A percentile compares a stretch with the other conserved stretches of the same genome.
These are phyloP conservation scores for Dipodomys stephensi DNA, from an alignment of 2,113 vertebrate genomes.

Conservation along the genomic window DNA sequence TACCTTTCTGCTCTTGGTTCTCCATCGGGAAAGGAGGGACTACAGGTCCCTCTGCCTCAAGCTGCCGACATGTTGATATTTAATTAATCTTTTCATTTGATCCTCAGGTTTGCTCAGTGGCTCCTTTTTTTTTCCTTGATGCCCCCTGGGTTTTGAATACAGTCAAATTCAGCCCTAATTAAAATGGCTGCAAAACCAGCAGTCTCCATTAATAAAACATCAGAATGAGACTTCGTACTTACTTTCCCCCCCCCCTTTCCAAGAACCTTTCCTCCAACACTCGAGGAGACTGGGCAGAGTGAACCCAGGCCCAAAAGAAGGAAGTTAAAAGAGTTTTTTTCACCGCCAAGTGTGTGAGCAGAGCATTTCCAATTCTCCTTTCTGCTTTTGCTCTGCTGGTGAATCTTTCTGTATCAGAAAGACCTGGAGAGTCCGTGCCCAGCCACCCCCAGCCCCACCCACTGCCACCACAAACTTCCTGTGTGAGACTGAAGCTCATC, in stretches of 20 bases:
- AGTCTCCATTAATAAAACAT: conserved; percentile 77
- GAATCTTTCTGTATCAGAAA: neutral
- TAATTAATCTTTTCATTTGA: conserved; percentile 77
- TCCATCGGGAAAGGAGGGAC: neutral
- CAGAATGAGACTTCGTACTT: conserved; percentile 55
- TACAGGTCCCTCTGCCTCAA: neutral
- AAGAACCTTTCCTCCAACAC: conserved; percentile 51
- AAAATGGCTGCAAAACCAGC: conserved; percentile 70
- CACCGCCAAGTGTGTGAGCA: neutral
- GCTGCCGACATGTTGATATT: conserved; percentile 47
- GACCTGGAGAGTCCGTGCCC: neutral
- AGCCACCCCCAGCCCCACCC: neutral
- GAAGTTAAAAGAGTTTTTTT: conserved; percentile 25
- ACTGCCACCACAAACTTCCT: neutral
- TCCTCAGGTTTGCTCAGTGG: conserved; percentile 58
- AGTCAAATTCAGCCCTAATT: conserved; percentile 74
- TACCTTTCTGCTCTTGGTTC: neutral
- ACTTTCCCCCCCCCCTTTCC: neutral
- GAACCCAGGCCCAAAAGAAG: neutral
- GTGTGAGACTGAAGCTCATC: neutral
- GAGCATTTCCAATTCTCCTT: neutral
- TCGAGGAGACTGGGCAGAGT: neutral
- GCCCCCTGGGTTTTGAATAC: conserved; percentile 64
- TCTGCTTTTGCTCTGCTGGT: no score
- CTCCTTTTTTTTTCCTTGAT: conserved; percentile 26